A percentile compares a stretch with the other conserved stretches of the same genome.
phyloP scores from a whole-genome alignment of 1,140 invertebrate species.

The Heliconius nattereri region DNA sequence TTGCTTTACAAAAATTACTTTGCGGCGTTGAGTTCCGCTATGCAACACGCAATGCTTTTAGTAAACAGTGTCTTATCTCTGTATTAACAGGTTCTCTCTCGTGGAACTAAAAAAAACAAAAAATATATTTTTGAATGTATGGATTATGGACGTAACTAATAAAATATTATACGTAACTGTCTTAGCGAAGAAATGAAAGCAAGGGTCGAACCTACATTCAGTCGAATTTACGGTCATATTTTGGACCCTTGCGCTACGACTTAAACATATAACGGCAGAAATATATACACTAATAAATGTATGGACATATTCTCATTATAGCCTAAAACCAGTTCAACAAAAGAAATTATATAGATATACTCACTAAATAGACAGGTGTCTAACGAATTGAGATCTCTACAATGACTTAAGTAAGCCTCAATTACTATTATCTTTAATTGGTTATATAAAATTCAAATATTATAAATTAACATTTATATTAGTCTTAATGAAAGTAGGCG shows the following conservation, averaged over 20 bases:
- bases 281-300: neutral
- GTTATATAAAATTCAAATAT: slow-evolving; percentile 28
- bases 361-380: slow-evolving; percentile 25
- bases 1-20: neutral
- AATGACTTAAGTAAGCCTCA: slow-evolving; percentile 32
- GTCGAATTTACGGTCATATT: too few species aligned
- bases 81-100: too few species aligned
- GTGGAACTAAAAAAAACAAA: too few species aligned
- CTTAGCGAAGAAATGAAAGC: too few species aligned
- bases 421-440: slow-evolving; percentile 29
- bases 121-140: too few species aligned
- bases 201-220: too few species aligned
- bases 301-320: neutral
- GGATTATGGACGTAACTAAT: too few species aligned
- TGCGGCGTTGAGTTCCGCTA: neutral
- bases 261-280: neutral
- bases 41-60: too few species aligned
- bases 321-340: neutral
- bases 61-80: too few species aligned
- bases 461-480: slow-evolving; percentile 22
- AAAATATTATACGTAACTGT: too few species aligned
- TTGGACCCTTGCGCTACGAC: too few species aligned
- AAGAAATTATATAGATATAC: neutral
- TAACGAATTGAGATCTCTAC: slow-evolving; percentile 4
- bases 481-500: neutral